Base-by-base conservation (phyloP, 2,888 invertebrate genomes). In the Plemyria rubiginata region DNA sequence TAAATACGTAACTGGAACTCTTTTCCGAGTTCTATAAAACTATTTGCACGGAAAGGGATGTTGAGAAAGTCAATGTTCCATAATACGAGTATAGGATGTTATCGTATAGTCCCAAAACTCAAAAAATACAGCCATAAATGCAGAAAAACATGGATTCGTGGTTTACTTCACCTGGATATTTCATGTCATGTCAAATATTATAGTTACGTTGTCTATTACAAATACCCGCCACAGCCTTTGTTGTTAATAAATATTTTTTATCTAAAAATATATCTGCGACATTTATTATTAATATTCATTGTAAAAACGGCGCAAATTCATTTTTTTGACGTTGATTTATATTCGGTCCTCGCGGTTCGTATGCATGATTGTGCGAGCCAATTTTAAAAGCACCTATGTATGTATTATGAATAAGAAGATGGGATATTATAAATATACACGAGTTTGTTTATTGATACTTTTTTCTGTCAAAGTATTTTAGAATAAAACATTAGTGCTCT, bases 321-420 rank as follows among this genome's bases (percentile, higher is more conserved):
- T 85, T 85, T 86, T 84, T 87, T 85, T 79, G 88, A 88, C 86
- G 74, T 84, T 87, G 88, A 89, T 88, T 84, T 87, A 89, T 86
- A 82, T 66, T 74, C 63, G 49, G 29, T 40, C 40, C 48, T 55
- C 55, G 40, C 72, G 74, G 75, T 72, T 80, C 78, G 79, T 78
- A 78, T 82, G 81, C 82, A 79, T 72, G 78, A 79, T 68, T 75
- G 72, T 75, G 71, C 69, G 70, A 67, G 69, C 66, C 70, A 67
- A 64, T 73, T 72, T 71, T 74, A 64, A 74, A 76, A 72, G 73
- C 68, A 66, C 65, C 66, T 71, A 70, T 41, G 68, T 71, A 70
- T 41, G 68, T 65, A 75, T 67, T 66, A 66, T 69, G 53, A 72
- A 60, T 15, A 43, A 41, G 22, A 28, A 38, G 36, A 38, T 38